Percentiles rank a stretch among this genome's conserved stretches.
Evolutionary conservation across 2,888 invertebrate genomes (phyloP).

Genomic region (Bombylius major): DNA sequence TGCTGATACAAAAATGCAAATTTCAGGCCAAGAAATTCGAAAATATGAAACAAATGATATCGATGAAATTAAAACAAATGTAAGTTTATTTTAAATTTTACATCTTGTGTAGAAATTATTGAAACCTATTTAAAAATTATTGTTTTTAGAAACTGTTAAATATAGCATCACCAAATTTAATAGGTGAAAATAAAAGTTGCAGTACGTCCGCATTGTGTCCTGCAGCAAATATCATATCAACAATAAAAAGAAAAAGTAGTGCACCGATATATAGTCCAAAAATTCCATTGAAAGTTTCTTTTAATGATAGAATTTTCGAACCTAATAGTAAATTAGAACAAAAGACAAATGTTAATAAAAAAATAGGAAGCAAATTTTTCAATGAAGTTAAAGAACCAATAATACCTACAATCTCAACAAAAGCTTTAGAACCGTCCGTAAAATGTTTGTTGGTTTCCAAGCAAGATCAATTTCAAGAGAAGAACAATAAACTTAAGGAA

Average conservation of each 20-base stretch:
- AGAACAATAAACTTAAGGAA: constrained; percentile 27
- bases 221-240: not conserved
- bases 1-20: constrained; percentile 56
- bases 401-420: constrained; percentile 26
- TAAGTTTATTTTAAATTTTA: not conserved
- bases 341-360: constrained; percentile 7
- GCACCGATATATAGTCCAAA: constrained; percentile 24
- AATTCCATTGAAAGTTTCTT: constrained; percentile 45
- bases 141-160: too few relatives aligned
- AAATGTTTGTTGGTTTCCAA: constrained; percentile 22
- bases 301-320: constrained; percentile 48
- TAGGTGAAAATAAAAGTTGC: not conserved
- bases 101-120: not conserved
- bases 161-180: not conserved
- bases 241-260: constrained; percentile 3
- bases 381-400: not conserved
- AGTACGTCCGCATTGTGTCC: not conserved
- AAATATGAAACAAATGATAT: constrained; percentile 1
- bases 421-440: constrained; percentile 22
- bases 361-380: constrained; percentile 5
- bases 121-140: not conserved
- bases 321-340: constrained; percentile 35
- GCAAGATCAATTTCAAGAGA: constrained; percentile 14
- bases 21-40: constrained; percentile 27
- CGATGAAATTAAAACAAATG: not conserved